Conservation (phyloP, 2,113 vertebrate genomes). For the Cryptomyrus ogoouensis region DNA sequence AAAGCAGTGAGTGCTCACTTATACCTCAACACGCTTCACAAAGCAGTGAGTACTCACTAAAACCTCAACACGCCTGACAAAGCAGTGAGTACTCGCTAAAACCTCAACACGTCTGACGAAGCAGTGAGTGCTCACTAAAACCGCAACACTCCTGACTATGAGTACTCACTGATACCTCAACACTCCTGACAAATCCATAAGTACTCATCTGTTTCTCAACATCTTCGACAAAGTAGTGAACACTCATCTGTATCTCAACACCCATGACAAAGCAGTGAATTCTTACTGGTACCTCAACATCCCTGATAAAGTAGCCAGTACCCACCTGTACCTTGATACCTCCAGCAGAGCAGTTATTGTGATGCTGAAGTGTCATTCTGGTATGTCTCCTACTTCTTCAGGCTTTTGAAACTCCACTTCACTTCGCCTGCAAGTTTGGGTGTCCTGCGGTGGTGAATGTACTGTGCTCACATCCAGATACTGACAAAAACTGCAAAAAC, state of each 20-base stretch:
- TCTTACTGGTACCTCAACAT: not conserved
- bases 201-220: not conserved
- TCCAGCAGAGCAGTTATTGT: not conserved
- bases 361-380: not conserved
- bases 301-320: not conserved
- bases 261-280: not conserved
- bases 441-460: constrained; percentile 82
- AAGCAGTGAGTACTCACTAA: not conserved
- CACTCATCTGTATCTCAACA: not conserved
- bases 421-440: constrained; percentile 97
- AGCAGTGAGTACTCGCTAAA: constrained; percentile 32
- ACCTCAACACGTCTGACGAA: constrained; percentile 65
- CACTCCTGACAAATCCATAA: not conserved
- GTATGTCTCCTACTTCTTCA: constrained; percentile 36
- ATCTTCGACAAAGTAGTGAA: constrained; percentile 72
- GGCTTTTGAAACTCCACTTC: constrained; percentile 89
- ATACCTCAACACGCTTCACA: constrained; percentile 69
- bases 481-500: constrained; percentile 77
- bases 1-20: not conserved
- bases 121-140: not conserved
- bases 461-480: constrained; percentile 83
- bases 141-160: not conserved
- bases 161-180: not conserved
- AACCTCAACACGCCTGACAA: not conserved
- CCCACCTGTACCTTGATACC: not conserved